phyloP scores from a whole-genome alignment of 2,113 vertebrate genomes.

The Holacanthus passer region DNA sequence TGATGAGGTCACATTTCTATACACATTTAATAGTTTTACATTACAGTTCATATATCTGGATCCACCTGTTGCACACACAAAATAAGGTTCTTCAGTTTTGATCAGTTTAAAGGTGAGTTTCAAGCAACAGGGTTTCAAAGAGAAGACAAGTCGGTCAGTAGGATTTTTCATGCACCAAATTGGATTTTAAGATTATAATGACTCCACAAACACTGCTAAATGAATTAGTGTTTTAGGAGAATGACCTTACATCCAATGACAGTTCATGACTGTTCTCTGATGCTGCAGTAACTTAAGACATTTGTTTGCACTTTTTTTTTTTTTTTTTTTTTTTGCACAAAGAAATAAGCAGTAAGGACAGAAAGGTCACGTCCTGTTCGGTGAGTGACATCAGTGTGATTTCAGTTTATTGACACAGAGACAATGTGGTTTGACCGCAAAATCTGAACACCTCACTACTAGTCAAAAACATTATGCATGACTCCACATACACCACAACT shows the following conservation, averaged over 20 bases:
- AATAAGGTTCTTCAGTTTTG: background rate
- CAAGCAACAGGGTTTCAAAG: background rate
- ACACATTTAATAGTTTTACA: background rate
- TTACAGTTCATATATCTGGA: background rate
- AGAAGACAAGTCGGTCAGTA: background rate
- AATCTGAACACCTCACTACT: too few species aligned
- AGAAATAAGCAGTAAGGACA: too few species aligned
- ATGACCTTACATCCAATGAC: too few species aligned
- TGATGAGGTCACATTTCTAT: background rate
- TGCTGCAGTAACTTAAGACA: too few species aligned
- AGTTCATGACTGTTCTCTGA: too few species aligned
- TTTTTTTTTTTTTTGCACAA: too few species aligned
- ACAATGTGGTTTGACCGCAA: background rate
- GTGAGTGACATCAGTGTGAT: background rate
- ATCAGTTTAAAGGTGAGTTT: background rate
- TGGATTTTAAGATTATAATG: conserved; percentile 3
- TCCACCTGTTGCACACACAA: conserved; percentile 55
- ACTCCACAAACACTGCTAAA: background rate
- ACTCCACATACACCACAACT: background rate
- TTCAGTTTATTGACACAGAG: background rate
- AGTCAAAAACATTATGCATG: background rate
- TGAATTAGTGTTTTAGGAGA: background rate
- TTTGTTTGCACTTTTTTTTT: too few species aligned
- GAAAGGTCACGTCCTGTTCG: too few species aligned
- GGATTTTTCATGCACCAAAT: background rate